Base-by-base conservation (phyloP, 2,888 invertebrate genomes). In the Dicycla oo region DNA sequence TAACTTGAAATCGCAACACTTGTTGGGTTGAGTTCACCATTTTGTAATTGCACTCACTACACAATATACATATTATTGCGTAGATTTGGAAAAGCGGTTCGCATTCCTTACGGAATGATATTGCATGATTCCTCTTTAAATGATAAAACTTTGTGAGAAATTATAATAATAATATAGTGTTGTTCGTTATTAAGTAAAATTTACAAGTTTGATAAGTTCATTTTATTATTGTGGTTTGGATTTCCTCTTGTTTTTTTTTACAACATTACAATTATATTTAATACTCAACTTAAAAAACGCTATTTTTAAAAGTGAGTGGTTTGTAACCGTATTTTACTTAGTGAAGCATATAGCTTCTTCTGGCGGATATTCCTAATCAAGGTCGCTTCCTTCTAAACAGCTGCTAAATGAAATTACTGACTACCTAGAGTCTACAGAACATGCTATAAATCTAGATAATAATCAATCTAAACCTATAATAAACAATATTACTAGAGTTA, bases 11-110 rank as follows among this genome's bases (percentile, higher is more conserved):
- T 71, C 60, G 79, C 73, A 82, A 79, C 79, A 75, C 63, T 73
- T 26, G 73, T 40, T 66, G 40, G 58, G 51, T 61, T 61, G 34
- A 51, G 72, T 60, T 49, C 38, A 49, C 63, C 43, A 71, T 79
- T 79, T 82, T 79, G 79, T 82, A 79, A 81, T 63, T 73, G 45
- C 20, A 34, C 68, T 81, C 20, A 34, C 68, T 81, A 51, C 81
- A 81, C 81, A 75, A 73, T 61, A 72, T 61, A 72, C n/a, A n/a
- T 78, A 60, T 66, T 75, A 81, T 81, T 75, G 65, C 72, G 60
- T 62, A 23, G 49, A 51, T 65, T 49, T 38, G 30, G 26, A 62
- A 69, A 69, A 53, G 34, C 5, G n/a, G 23, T 57, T n/a, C 15
- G 18, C n/a, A 49, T 65, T 34, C 45, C 49, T 47, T 40, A 20